phyloP scores from a whole-genome alignment of 2,888 invertebrate genomes.

The Macropis europaea region DNA sequence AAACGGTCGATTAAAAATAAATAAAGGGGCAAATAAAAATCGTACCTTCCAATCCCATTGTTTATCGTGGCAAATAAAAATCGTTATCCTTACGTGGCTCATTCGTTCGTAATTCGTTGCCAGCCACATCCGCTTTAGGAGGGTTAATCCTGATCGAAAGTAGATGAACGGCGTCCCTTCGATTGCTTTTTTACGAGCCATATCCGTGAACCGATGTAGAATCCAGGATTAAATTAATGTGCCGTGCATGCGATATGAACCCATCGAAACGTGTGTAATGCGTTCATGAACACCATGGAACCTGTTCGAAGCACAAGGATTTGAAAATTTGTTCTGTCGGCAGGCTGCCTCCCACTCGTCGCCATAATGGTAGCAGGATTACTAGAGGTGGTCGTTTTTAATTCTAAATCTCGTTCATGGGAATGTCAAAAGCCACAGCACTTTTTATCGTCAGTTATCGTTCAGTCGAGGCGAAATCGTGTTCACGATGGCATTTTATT shows the following conservation, averaged over 20 bases:
- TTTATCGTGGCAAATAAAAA: background rate
- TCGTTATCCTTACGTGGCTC: background rate
- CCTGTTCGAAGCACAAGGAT: constrained; percentile 51
- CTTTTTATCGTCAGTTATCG: background rate
- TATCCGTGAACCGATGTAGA: constrained; percentile 45
- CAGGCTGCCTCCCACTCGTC: constrained; percentile 31
- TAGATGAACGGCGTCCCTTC: constrained; percentile 47
- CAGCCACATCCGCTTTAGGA: constrained; percentile 28
- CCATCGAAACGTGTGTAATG: constrained; percentile 62
- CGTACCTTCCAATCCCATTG: background rate
- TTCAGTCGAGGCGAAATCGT: background rate
- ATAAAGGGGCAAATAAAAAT: no score
- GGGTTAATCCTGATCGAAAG: constrained; percentile 61
- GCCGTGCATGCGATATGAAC: constrained; percentile 63
- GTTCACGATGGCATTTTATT: background rate
- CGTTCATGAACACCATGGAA: constrained; percentile 48
- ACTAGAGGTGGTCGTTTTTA: constrained; percentile 27
- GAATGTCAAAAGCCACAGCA: constrained; percentile 6
- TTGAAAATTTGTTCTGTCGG: constrained; percentile 55
- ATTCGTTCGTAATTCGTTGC: constrained; percentile 16
- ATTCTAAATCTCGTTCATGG: constrained; percentile 2
- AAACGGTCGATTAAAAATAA: no score
- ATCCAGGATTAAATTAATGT: constrained; percentile 66
- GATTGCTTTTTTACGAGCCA: constrained; percentile 52
- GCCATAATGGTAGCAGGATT: constrained; percentile 47